These are phyloP conservation scores for Megaustenia siamemsis DNA, from an alignment of 2,888 invertebrate species.

Conservation along the genomic window DNA sequence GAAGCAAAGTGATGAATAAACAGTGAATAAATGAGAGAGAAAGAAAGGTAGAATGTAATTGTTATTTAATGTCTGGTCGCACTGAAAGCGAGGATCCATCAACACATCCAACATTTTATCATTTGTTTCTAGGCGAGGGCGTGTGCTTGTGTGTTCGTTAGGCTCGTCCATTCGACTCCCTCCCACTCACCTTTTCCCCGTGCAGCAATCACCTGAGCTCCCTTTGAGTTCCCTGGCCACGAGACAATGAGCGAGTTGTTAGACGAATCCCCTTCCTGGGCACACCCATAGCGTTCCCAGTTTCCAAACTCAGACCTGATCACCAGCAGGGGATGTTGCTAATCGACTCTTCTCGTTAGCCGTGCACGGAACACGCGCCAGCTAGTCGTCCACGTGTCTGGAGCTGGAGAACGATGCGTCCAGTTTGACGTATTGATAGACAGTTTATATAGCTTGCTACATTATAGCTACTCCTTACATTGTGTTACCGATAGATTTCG, in stretches of 20 bases:
- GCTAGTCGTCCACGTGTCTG: background rate
- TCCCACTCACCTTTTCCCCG: background rate
- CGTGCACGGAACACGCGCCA: background rate
- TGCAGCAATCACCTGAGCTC: conserved; percentile 14
- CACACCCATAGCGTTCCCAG: background rate
- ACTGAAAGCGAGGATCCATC: conserved; percentile 21
- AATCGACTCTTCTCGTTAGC: conserved; percentile 22
- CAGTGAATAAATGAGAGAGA: background rate
- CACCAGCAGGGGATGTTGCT: background rate
- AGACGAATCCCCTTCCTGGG: background rate
- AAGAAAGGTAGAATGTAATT: conserved; percentile 41
- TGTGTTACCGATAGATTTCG: no score
- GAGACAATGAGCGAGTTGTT: conserved; percentile 27
- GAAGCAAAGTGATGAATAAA: background rate
- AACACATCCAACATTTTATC: background rate
- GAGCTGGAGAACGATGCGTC: background rate
- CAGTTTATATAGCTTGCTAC: no score
- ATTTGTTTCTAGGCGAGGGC: background rate
- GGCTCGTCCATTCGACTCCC: background rate
- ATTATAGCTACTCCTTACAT: no score
- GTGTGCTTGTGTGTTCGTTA: background rate
- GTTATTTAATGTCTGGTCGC: background rate
- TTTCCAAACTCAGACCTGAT: conserved; percentile 19
- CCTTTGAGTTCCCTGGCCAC: background rate
- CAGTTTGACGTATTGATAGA: background rate